Evolutionary conservation across 2,797 vertebrate genomes (phyloP).

Genomic region (Diglossa cyanea): DNA sequence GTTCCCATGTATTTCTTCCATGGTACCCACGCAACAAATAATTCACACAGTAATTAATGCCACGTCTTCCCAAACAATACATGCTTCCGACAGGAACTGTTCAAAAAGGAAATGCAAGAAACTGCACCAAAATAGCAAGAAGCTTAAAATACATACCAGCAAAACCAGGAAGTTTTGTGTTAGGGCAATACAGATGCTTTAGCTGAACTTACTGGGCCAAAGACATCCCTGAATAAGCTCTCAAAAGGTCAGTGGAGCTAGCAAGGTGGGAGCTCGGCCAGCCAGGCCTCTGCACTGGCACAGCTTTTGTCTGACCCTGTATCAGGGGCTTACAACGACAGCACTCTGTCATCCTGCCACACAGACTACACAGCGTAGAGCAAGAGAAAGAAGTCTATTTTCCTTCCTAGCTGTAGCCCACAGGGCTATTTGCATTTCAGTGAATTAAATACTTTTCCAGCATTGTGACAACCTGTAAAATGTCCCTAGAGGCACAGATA

Average conservation of each 20-base stretch:
- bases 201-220: neutral
- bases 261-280: neutral
- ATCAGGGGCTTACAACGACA: neutral
- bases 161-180: neutral
- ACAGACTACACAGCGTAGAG: neutral
- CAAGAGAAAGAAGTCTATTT: neutral
- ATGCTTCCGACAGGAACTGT: slow-evolving; percentile 43
- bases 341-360: neutral
- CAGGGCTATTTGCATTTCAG: neutral
- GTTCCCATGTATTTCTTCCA: slow-evolving; percentile 58
- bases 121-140: slow-evolving; percentile 36
- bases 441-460: neutral
- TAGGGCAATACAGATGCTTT: neutral
- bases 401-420: neutral
- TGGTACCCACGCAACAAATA: slow-evolving; percentile 50
- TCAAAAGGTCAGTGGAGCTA: neutral
- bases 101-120: slow-evolving; percentile 37
- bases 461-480: neutral
- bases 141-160: slow-evolving; percentile 28
- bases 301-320: neutral
- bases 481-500: neutral
- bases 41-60: slow-evolving; percentile 63
- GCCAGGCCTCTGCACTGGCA: neutral
- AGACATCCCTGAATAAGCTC: neutral
- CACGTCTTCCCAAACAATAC: slow-evolving; percentile 57